Percentiles rank a stretch among this genome's conserved stretches.
These are phyloP conservation scores for Tineola bisselliella DNA, from an alignment of 2,888 invertebrate genomes.

Conservation along the genomic window DNA sequence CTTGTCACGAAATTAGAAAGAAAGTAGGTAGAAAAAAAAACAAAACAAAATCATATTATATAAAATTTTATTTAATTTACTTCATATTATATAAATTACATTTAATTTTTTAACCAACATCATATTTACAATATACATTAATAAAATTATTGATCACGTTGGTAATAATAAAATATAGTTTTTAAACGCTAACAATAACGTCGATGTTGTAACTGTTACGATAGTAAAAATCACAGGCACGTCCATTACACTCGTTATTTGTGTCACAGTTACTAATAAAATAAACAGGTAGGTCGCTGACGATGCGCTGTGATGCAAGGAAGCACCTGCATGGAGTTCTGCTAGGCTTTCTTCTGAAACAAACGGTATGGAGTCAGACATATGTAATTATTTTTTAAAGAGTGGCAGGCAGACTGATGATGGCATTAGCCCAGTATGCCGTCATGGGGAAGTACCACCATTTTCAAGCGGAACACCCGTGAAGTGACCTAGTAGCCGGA, in stretches of 20 bases:
- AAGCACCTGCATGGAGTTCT: slow-evolving; percentile 51
- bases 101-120: background rate
- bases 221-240: slow-evolving; percentile 31
- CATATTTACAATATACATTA: background rate
- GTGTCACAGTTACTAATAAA: background rate
- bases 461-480: no score
- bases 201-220: slow-evolving; percentile 20
- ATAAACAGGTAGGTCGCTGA: background rate
- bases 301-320: slow-evolving; percentile 31
- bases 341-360: slow-evolving; percentile 65
- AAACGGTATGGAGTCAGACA: slow-evolving; percentile 32
- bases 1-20: no score
- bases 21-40: no score
- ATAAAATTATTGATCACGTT: slow-evolving; percentile 35
- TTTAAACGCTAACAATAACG: background rate
- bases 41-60: no score
- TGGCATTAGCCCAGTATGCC: no score
- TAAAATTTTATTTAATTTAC: no score
- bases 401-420: no score
- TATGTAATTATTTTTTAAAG: no score
- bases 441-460: no score
- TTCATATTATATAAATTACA: no score
- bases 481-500: no score
- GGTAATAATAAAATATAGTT: slow-evolving; percentile 36
- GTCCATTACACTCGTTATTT: background rate